Evolutionary conservation across 2,113 vertebrate genomes (phyloP).

Genomic region (Castor canadensis): DNA sequence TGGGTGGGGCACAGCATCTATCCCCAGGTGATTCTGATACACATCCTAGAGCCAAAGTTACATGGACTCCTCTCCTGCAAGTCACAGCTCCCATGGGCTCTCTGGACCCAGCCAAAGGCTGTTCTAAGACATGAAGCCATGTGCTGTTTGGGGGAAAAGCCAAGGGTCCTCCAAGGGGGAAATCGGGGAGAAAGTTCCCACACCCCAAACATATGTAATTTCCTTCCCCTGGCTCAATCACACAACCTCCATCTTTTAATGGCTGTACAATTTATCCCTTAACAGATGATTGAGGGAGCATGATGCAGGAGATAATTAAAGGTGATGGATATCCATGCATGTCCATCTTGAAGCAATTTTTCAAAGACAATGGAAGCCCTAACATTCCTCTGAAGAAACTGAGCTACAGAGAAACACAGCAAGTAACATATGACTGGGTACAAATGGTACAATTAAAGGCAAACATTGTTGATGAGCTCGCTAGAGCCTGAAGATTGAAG

Average conservation of each 20-base stretch:
- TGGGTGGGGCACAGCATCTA: background rate
- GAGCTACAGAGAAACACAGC: constrained; percentile 75
- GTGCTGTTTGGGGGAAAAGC: background rate
- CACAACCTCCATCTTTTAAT: constrained; percentile 80
- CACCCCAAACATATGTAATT: constrained; percentile 17
- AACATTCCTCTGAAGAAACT: constrained; percentile 78
- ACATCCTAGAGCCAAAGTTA: background rate
- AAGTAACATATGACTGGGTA: constrained; percentile 78
- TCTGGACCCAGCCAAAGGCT: background rate
- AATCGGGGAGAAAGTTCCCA: background rate
- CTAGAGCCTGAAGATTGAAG: constrained; percentile 71
- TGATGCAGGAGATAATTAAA: constrained; percentile 86
- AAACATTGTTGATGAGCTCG: constrained; percentile 83
- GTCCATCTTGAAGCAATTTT: constrained; percentile 83
- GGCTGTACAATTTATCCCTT: constrained; percentile 76
- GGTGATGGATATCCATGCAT: constrained; percentile 78
- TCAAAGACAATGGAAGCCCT: constrained; percentile 82
- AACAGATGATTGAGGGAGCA: constrained; percentile 80
- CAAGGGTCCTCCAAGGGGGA: background rate
- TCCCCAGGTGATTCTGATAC: background rate
- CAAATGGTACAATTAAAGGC: constrained; percentile 80
- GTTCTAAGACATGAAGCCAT: background rate
- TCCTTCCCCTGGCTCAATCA: constrained; percentile 68
- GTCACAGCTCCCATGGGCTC: background rate
- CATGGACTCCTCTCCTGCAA: background rate